These are phyloP conservation scores for Diogma glabrata DNA, from an alignment of 2,888 invertebrate genomes.

Conservation along the genomic window DNA sequence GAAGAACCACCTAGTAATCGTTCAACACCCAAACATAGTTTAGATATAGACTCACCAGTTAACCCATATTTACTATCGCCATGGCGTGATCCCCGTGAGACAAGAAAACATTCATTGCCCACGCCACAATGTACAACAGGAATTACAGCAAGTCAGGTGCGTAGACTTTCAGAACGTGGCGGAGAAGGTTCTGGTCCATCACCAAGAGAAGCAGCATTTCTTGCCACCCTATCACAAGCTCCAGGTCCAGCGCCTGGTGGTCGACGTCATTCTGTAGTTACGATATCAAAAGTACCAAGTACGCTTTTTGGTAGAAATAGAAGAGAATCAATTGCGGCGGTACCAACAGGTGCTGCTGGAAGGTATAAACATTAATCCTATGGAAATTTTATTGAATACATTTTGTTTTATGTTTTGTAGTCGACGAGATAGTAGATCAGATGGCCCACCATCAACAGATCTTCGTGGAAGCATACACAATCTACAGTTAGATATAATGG, in stretches of 20 bases:
- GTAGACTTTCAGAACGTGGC: conserved; percentile 68
- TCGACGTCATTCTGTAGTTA: conserved; percentile 74
- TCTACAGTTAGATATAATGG: conserved; percentile 78
- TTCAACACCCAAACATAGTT: conserved; percentile 45
- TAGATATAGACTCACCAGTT: conserved; percentile 65
- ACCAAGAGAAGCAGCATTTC: conserved; percentile 69
- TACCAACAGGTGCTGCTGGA: conserved; percentile 45
- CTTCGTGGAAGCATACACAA: conserved; percentile 68
- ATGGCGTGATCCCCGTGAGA: conserved; percentile 59
- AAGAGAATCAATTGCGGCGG: conserved; percentile 70
- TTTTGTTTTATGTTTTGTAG: conserved; percentile 19
- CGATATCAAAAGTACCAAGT: conserved; percentile 69
- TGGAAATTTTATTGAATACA: neutral
- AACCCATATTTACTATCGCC: conserved; percentile 75
- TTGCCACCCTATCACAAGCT: conserved; percentile 70
- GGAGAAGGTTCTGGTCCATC: conserved; percentile 61
- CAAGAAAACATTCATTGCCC: conserved; percentile 71
- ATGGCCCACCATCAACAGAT: conserved; percentile 60
- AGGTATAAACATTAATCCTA: conserved; percentile 31
- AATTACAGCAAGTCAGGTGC: conserved; percentile 77
- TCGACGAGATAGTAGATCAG: conserved; percentile 35
- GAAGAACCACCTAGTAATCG: conserved; percentile 41
- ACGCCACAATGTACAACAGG: conserved; percentile 75
- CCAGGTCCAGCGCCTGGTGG: conserved; percentile 58
- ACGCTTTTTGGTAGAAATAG: conserved; percentile 69